These are phyloP conservation scores for Mythimna vitellina DNA, from an alignment of 2,888 invertebrate genomes.

Conservation along the genomic window DNA sequence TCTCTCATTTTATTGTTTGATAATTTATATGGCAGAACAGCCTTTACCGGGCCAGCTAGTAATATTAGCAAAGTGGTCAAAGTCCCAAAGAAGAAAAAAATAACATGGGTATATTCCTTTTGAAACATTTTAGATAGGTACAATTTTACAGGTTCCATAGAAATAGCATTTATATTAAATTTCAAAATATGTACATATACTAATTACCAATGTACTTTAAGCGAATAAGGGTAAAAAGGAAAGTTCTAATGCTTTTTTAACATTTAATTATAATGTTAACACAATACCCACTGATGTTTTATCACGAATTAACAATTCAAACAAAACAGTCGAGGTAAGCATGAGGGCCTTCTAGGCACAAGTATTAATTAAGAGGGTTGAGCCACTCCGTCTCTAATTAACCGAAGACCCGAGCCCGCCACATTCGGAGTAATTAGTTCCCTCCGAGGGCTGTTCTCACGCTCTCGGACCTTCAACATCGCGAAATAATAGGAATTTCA, in stretches of 20 bases:
- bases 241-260: slow-evolving; percentile 69
- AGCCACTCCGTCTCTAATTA: slow-evolving; percentile 89
- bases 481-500: slow-evolving; percentile 81
- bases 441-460: slow-evolving; percentile 88
- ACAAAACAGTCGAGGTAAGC: slow-evolving; percentile 86
- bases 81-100: too few species aligned
- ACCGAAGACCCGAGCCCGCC: slow-evolving; percentile 89
- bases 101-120: neutral
- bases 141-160: neutral
- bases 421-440: slow-evolving; percentile 89
- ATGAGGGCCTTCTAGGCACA: slow-evolving; percentile 84
- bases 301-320: slow-evolving; percentile 87
- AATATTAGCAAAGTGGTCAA: too few species aligned
- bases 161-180: slow-evolving; percentile 20
- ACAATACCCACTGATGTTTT: slow-evolving; percentile 82
- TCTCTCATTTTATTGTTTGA: too few species aligned
- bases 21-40: neutral
- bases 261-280: slow-evolving; percentile 79
- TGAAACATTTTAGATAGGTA: neutral
- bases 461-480: slow-evolving; percentile 81
- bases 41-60: too few species aligned
- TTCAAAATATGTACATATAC: slow-evolving; percentile 38
- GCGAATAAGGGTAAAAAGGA: slow-evolving; percentile 56
- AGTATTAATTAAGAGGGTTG: slow-evolving; percentile 90
- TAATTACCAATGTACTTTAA: slow-evolving; percentile 33